Evolutionary conservation across 2,888 invertebrate species (phyloP), one percentile per base, ranked within the genome.

Genomic region (Osmoderma eremita): DNA sequence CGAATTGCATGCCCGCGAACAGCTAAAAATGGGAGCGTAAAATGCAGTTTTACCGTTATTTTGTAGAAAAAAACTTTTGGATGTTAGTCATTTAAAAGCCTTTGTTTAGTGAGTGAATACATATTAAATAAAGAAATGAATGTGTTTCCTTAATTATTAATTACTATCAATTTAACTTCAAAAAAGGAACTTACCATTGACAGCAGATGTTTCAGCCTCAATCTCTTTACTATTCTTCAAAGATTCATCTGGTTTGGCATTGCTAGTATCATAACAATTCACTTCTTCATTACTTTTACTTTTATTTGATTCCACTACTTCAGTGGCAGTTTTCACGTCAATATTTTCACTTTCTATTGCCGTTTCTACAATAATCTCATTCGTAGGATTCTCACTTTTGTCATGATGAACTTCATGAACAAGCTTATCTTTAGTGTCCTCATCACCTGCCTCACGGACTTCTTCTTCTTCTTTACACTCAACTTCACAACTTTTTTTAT

Each of bases 231-330:
- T 24, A 13, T 13, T 22, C 50, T 36, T 36, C 17, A 67, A 83
- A 83, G 83, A 81, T 83, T 83, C 82, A 83, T 82, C 81, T 81
- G 77, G 79, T 80, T 81, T 76, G 81, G 82, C 83, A 81, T 76
- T 77, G 17, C 30, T 51, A 24, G 3, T 64, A 12, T 30, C 53
- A 64, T 6, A 6, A 51, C 13, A 30, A 54, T 24, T 53, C 1
- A 41, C 20, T 13, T 18, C 42, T 17, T 58, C 41, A 22, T 39
- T 10, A 58, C 30, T 36, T 24, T 39, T 41, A 20, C 2, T 30
- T 30, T 30, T 1, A 30, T 39, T 13, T 12, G 18, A 39, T n/a
- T 58, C 20, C 12, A 24, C 24, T 42, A 51, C 15, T 24, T 41
- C 38, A 18, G 51, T 39, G 17, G 8, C 22, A 42, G 20, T 18